phyloP scores from a whole-genome alignment of 2,888 invertebrate species.

The Sarcophaga variegata region DNA sequence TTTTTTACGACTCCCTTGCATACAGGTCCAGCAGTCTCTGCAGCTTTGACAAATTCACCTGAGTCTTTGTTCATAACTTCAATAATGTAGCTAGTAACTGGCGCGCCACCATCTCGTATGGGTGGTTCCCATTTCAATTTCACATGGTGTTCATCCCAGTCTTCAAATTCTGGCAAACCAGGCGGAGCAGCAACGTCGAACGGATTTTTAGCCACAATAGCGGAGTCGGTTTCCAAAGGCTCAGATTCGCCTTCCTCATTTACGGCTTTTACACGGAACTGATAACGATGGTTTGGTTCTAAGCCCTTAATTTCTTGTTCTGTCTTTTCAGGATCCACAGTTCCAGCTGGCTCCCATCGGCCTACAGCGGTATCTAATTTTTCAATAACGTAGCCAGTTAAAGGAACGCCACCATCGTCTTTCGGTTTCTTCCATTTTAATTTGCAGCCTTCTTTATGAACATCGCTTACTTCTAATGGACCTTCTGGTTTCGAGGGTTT shows the following conservation, averaged over 20 bases:
- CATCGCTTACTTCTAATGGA: slow-evolving; percentile 93
- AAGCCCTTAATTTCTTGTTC: slow-evolving; percentile 92
- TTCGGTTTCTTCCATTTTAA: slow-evolving; percentile 97
- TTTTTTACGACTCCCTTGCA: slow-evolving; percentile 94
- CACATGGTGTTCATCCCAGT: slow-evolving; percentile 95
- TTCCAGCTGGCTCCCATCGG: slow-evolving; percentile 93
- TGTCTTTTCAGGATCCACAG: slow-evolving; percentile 90
- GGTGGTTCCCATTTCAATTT: slow-evolving; percentile 96
- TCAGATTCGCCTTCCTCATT: slow-evolving; percentile 99
- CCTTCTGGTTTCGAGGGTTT: slow-evolving; percentile 86
- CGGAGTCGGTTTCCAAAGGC: slow-evolving; percentile 93
- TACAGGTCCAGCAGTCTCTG: slow-evolving; percentile 91
- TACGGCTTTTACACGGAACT: slow-evolving; percentile 98
- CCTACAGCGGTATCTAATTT: slow-evolving; percentile 95
- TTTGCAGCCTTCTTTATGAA: slow-evolving; percentile 96
- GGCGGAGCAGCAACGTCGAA: slow-evolving; percentile 94
- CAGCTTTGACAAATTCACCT: slow-evolving; percentile 92
- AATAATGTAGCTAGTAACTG: slow-evolving; percentile 95
- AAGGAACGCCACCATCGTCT: slow-evolving; percentile 96
- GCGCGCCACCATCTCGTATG: slow-evolving; percentile 94
- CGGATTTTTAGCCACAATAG: slow-evolving; percentile 98
- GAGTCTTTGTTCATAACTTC: slow-evolving; percentile 95
- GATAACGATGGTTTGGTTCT: slow-evolving; percentile 97
- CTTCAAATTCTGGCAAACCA: slow-evolving; percentile 94
- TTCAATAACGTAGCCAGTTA: slow-evolving; percentile 95